Evolutionary conservation across 1,140 invertebrate genomes (phyloP).

Genomic region (Drosophila lacteicornis): DNA sequence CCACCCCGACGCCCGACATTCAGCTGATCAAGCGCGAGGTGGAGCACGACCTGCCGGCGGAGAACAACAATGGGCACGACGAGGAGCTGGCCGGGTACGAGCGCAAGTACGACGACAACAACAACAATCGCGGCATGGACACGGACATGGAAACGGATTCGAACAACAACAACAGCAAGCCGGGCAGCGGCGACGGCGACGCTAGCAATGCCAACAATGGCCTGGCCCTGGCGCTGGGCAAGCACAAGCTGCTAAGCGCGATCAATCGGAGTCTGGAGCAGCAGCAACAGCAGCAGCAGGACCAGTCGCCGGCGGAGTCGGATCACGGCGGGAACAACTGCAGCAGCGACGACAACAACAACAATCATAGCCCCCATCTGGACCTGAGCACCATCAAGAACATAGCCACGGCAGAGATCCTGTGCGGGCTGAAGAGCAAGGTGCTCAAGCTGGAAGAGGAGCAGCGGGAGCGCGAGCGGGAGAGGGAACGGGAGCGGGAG

Average conservation of each 20-base stretch:
- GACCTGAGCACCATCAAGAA: conserved; percentile 82
- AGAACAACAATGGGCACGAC: conserved; percentile 65
- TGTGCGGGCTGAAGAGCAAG: conserved; percentile 80
- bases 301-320: conserved; percentile 17
- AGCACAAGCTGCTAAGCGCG: conserved; percentile 69
- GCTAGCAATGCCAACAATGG: conserved; percentile 59
- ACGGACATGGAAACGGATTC: conserved; percentile 70
- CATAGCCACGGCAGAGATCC: conserved; percentile 79
- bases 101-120: conserved; percentile 76
- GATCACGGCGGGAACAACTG: conserved; percentile 45
- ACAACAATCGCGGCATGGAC: conserved; percentile 67
- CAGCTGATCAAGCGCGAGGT: conserved; percentile 69
- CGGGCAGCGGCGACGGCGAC: conserved; percentile 31
- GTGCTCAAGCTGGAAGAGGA: conserved; percentile 80
- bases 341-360: conserved; percentile 58
- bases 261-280: conserved; percentile 71
- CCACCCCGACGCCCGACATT: conserved; percentile 63
- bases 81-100: conserved; percentile 58
- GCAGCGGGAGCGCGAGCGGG: conserved; percentile 67
- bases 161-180: conserved; percentile 79
- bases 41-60: conserved; percentile 45
- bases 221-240: conserved; percentile 63
- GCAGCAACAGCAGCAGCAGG: conserved; percentile 38
- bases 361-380: conserved; percentile 71
- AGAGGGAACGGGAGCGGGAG: conserved; percentile 49